phyloP scores from a whole-genome alignment of 2,113 vertebrate species.

The Heterochromis multidens region DNA sequence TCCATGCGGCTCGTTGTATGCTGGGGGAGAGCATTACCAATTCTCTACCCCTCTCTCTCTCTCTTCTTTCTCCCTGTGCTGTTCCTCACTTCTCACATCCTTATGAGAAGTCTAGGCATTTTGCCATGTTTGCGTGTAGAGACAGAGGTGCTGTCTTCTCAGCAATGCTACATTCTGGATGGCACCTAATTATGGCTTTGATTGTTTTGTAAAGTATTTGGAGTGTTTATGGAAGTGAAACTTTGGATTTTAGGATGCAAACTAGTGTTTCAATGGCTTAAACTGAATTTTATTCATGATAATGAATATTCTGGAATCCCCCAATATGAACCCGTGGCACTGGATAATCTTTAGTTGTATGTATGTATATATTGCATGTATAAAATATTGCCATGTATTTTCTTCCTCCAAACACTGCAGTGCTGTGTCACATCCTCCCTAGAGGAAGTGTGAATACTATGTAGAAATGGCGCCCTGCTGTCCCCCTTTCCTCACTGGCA shows the following conservation, averaged over 20 bases:
- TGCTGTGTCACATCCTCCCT: constrained; percentile 11
- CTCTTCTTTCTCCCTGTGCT: constrained; percentile 31
- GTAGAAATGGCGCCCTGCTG: constrained; percentile 38
- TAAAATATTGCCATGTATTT: constrained; percentile 32
- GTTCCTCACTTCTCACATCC: constrained; percentile 54
- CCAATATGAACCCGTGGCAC: background rate
- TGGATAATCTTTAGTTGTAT: constrained; percentile 14
- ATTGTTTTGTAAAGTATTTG: constrained; percentile 16
- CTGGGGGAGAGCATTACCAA: constrained; percentile 74
- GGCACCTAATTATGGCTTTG: constrained; percentile 18
- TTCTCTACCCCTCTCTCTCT: constrained; percentile 55
- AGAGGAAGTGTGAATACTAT: constrained; percentile 50
- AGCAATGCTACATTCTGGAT: constrained; percentile 32
- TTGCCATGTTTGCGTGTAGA: constrained; percentile 57
- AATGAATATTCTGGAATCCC: constrained; percentile 9
- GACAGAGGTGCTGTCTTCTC: constrained; percentile 42
- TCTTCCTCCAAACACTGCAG: constrained; percentile 14
- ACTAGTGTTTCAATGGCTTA: background rate
- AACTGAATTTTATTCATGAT: background rate
- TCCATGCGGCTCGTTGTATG: constrained; percentile 70
- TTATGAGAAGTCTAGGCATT: constrained; percentile 63
- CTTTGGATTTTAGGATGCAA: constrained; percentile 16
- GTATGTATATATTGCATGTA: background rate
- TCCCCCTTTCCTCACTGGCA: constrained; percentile 6
- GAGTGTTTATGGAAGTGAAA: constrained; percentile 4